Evolutionary conservation across 2,888 invertebrate species (phyloP).

Genomic region (Drosophila imparisetae): DNA sequence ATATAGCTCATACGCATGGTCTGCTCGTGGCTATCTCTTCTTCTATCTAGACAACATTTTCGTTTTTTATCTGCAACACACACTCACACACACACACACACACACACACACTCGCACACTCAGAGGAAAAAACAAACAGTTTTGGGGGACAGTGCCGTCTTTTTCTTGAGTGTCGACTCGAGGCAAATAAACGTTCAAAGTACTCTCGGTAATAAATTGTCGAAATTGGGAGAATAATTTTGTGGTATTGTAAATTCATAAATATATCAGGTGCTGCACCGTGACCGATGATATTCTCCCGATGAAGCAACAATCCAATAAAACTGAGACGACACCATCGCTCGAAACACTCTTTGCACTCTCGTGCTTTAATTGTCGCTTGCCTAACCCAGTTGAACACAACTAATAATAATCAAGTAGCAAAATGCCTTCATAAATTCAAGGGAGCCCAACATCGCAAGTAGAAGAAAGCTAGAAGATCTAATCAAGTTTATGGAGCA

Average conservation of each 20-base stretch:
- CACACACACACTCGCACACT: slow-evolving; percentile 7
- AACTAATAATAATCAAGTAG: slow-evolving; percentile 28
- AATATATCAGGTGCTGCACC: slow-evolving; percentile 74
- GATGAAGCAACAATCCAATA: slow-evolving; percentile 48
- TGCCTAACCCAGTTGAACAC: slow-evolving; percentile 61
- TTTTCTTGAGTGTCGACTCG: slow-evolving; percentile 40
- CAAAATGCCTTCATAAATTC: slow-evolving; percentile 36
- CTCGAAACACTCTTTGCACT: not conserved
- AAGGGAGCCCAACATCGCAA: slow-evolving; percentile 14
- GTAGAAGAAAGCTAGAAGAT: slow-evolving; percentile 26
- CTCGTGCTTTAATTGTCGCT: not conserved
- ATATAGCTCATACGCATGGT: slow-evolving; percentile 69
- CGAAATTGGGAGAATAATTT: slow-evolving; percentile 76
- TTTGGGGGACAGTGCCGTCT: slow-evolving; percentile 63
- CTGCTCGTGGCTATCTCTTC: slow-evolving; percentile 61
- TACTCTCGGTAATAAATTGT: slow-evolving; percentile 75
- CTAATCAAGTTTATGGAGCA: slow-evolving; percentile 71
- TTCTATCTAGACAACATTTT: slow-evolving; percentile 70
- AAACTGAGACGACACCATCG: slow-evolving; percentile 13
- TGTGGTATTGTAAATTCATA: slow-evolving; percentile 76
- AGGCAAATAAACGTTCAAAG: slow-evolving; percentile 64
- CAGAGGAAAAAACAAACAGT: slow-evolving; percentile 33
- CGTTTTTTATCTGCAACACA: slow-evolving; percentile 46
- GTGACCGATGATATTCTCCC: slow-evolving; percentile 39
- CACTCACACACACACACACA: slow-evolving; percentile 2